Percentiles rank a stretch among this genome's conserved stretches.
phyloP scores from a whole-genome alignment of 2,888 invertebrate species.

The Drosophila trichaetosa region DNA sequence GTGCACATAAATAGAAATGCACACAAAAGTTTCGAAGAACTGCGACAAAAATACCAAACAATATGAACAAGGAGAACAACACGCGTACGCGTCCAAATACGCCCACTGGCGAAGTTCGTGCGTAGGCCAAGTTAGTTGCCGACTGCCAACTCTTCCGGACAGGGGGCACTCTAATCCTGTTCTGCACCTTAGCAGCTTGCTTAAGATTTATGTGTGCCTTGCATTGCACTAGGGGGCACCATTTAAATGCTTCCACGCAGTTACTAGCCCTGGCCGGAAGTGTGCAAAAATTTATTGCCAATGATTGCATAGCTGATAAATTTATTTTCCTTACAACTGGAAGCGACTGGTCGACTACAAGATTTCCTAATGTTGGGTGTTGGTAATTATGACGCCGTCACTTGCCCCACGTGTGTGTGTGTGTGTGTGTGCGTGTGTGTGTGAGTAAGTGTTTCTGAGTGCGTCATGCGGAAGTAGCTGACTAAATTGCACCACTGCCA shows the following conservation, averaged over 20 bases:
- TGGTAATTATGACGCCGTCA: constrained; percentile 69
- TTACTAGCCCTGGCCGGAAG: constrained; percentile 28
- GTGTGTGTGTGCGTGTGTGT: not conserved
- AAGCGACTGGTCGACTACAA: constrained; percentile 18
- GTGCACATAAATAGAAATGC: constrained; percentile 73
- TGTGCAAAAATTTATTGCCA: constrained; percentile 66
- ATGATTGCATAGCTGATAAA: constrained; percentile 75
- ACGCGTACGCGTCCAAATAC: constrained; percentile 49
- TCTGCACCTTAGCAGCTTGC: constrained; percentile 49
- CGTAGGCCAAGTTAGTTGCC: constrained; percentile 38
- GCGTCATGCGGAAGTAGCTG: constrained; percentile 53
- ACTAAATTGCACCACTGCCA: constrained; percentile 61
- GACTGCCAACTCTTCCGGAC: constrained; percentile 19
- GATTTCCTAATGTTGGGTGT: constrained; percentile 22
- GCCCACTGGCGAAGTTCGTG: constrained; percentile 31
- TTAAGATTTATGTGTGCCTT: constrained; percentile 70
- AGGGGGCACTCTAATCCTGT: constrained; percentile 57
- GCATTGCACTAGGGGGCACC: constrained; percentile 70
- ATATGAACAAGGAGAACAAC: constrained; percentile 22
- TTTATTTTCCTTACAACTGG: constrained; percentile 61
- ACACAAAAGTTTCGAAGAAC: constrained; percentile 57
- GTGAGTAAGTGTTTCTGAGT: constrained; percentile 18
- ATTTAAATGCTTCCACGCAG: constrained; percentile 61
- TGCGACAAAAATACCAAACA: constrained; percentile 32
- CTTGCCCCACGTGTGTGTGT: constrained; percentile 29